Base-by-base conservation (phyloP, 2,797 vertebrate genomes). In the Falco biarmicus region DNA sequence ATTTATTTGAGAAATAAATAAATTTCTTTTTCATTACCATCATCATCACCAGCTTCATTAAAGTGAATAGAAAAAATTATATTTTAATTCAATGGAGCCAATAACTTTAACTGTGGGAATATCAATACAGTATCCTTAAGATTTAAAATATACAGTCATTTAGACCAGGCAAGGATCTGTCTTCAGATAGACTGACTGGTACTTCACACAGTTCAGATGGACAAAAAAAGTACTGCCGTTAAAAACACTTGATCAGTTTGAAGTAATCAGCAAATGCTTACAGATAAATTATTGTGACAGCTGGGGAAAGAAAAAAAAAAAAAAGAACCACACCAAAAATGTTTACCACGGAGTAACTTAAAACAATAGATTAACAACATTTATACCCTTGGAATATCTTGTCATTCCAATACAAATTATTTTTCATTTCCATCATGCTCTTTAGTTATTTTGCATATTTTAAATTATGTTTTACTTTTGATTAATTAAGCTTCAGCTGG, bases 261-360 rank as follows among this genome's bases (percentile, higher is more conserved):
- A 92, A 87, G 32, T 34, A 84, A 78, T 34, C 56, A 75, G 68
- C 15, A 79, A 93, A 60, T 21, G 14, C 31, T 65, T 63, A 57
- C 25, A 84, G 37, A 34, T 15, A 56, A 87, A 37, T 65, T 79
- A 57, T 17, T 71, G 53, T 82, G 41, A 86, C 20, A 83, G 48
- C 9, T 51, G 25, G 78, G 0, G 2, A 20, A 56, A 31, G 3
- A 6, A 29, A 29, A 48, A 45, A n/a, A 48, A 3, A 10, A n/a
- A 16, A 53, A 41, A 34, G 3, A 60, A 41, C 4, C 50, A 17
- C 22, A 5, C 32, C 29, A 87, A 51, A 90, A 59, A 47, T 14
- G 16, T 66, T 80, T 91, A 87, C 24, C 26, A 39, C 41, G 22
- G 81, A 88, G 9, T 65, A 82, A 84, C 43, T 79, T 70, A 29